phyloP scores from a whole-genome alignment of 2,797 vertebrate genomes.

The Anguilla megastoma region DNA sequence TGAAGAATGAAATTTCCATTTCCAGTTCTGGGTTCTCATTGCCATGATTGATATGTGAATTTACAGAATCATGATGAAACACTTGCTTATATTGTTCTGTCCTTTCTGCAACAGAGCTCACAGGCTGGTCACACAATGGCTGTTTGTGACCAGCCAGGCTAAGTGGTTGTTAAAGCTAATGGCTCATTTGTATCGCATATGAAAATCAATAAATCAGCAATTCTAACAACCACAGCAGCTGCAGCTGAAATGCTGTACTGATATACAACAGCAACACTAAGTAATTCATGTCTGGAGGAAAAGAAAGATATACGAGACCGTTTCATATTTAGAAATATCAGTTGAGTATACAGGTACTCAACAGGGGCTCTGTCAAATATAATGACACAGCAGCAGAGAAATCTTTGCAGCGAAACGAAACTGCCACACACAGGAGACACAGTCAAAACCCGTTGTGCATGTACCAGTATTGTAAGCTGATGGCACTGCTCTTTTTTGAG shows the following conservation, averaged over 20 bases:
- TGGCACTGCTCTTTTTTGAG: background rate
- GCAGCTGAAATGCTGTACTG: background rate
- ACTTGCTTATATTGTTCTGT: background rate
- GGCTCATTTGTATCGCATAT: slow-evolving; percentile 9
- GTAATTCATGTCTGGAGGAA: background rate
- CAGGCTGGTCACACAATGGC: background rate
- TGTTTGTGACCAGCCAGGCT: background rate
- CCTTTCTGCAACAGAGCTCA: background rate
- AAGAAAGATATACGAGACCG: background rate
- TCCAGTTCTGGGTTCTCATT: background rate
- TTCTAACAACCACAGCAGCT: background rate
- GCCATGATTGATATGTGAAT: background rate
- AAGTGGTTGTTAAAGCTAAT: background rate
- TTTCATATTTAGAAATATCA: background rate
- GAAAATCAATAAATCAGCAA: slow-evolving; percentile 23
- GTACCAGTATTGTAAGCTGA: background rate
- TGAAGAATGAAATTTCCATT: background rate
- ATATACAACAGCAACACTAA: background rate
- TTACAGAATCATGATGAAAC: background rate
- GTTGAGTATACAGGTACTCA: background rate
- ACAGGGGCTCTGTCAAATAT: background rate
- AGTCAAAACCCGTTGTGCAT: background rate
- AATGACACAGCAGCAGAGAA: background rate
- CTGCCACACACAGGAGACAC: background rate
- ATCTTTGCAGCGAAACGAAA: background rate